Base-by-base conservation (phyloP, 2,797 vertebrate species). In the Gouania willdenowi region DNA sequence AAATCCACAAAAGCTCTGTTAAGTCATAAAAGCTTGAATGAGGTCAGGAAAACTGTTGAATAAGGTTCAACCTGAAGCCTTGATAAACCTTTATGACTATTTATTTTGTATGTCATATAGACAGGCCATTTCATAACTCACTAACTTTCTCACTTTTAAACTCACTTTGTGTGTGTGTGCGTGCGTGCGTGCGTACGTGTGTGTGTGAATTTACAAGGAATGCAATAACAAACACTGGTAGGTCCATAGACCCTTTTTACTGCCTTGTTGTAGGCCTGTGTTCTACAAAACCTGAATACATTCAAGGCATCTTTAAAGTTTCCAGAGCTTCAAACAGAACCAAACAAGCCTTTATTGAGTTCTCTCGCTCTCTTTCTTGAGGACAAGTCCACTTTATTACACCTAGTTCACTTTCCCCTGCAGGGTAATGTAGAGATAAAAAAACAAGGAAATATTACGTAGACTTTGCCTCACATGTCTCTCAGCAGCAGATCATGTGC, bases 401-500 rank as follows among this genome's bases (percentile, higher is more conserved):
- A 55, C 15, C 21, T 36, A 16, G 14, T 8, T 31, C 40, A 36
- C 28, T 50, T 29, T 65, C 28, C 28, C 56, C n/a, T 52, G 37
- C 42, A 35, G 44, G 14, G 18, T 5, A 36, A 59, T 25, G 19
- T 54, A 12, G 16, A 22, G 38, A 26, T 14, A 26, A 22, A 13
- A 5, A 32, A 34, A 24, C 10, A 10, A n/a, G n/a, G n/a, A n/a
- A n/a, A n/a, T n/a, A n/a, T n/a, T n/a, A n/a, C n/a, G n/a, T n/a
- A n/a, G n/a, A n/a, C 2, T 21, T 7, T 29, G 25, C 33, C 71
- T 77, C 65, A 75, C 62, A 67, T 79, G 75, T 44, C 54, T 74
- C 56, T 60, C 71, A 79, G 69, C 72, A 69, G 68, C 5, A 34
- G 55, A 51, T 64, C 73, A 74, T 75, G 72, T 71, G 80, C 53